Base-by-base conservation (phyloP, 2,113 vertebrate species). In the Zapus hudsonius region DNA sequence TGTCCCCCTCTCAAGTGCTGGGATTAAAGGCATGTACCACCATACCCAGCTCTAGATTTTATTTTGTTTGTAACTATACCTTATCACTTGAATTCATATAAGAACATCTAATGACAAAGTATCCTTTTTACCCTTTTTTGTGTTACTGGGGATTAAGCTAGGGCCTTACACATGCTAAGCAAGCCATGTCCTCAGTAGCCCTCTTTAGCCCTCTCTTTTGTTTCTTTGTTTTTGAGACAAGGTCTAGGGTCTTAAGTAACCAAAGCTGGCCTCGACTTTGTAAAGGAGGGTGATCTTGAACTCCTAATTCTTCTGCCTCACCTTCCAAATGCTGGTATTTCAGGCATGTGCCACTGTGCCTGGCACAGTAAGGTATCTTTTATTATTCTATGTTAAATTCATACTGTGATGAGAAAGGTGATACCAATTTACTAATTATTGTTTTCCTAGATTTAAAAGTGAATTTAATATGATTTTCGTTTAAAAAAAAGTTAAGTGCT, bases 381-480 rank as follows among this genome's bases (percentile, higher is more conserved):
- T 83, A 52, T 69, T 83, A 72, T 42, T 20, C 33, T 89, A 84
- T 70, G 57, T 82, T 55, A 85, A 75, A 89, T 91, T 91, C 33
- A 84, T 31, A 76, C 44, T 33, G 0, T 80, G 29, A 11, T 19
- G 10, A 88, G 9, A 70, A 94, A 88, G 44, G 20, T n/a, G 12
- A 40, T 94, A 61, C 7, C 72, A 95, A 44, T 23, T 92, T 94
- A 75, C 1, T 5, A 44, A 7, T 76, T 70, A 79, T 38, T 12
- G 16, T 47, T 38, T 81, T 82, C 40, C 61, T 87, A 93, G 57
- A 84, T 55, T 85, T 70, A 90, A 75, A 92, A 92, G 40, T 87
- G 23, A 44, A 64, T 86, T 90, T 40, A 52, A 79, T 10, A 13
- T 40, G 3, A 67, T 87, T 73, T 80, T 12, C 12, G 22, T 66